These are phyloP conservation scores for Toxotes jaculatrix DNA, from an alignment of 2,113 vertebrate genomes.

Conservation along the genomic window DNA sequence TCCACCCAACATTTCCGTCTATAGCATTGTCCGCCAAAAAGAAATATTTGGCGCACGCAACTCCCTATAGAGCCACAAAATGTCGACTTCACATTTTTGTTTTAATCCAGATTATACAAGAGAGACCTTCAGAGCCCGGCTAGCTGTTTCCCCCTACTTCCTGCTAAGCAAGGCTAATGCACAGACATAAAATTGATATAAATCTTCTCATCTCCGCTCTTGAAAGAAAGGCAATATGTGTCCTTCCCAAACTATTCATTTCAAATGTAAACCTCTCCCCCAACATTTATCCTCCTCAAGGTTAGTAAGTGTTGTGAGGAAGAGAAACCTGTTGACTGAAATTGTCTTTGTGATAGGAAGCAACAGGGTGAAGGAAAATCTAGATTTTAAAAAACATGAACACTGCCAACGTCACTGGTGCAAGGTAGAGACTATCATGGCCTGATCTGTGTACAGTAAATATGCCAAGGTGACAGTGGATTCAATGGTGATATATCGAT, in stretches of 20 bases:
- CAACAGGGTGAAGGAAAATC: neutral
- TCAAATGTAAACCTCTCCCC: neutral
- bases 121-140: too few species aligned
- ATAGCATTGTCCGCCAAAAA: neutral
- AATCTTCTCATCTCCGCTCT: neutral
- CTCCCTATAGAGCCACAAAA: neutral
- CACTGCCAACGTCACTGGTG: neutral
- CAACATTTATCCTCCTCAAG: neutral
- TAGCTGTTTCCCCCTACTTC: neutral
- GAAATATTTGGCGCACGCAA: neutral
- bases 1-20: neutral
- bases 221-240: neutral
- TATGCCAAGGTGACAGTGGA: constrained; percentile 20
- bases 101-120: neutral
- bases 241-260: neutral
- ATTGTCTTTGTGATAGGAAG: neutral
- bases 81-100: neutral
- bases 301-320: too few species aligned
- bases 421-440: neutral
- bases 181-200: neutral
- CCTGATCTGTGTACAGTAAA: constrained; percentile 46
- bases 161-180: neutral
- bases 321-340: neutral
- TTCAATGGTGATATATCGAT: constrained; percentile 37
- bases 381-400: neutral